These are phyloP conservation scores for Andrena chrysosceles DNA, from an alignment of 2,888 invertebrate species.

Conservation along the genomic window DNA sequence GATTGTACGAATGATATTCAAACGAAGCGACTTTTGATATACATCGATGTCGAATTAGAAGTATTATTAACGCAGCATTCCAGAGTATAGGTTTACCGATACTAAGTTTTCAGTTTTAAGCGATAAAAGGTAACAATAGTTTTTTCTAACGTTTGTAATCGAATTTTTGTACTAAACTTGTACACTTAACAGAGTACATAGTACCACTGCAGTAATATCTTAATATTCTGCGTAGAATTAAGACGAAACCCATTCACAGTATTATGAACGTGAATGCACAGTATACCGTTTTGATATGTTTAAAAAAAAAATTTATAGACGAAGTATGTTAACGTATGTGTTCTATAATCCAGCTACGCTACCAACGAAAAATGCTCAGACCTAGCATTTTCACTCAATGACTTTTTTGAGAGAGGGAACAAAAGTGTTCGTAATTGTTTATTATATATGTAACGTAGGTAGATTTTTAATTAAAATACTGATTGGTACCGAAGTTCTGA, in stretches of 20 bases:
- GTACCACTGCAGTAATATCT: slow-evolving; percentile 46
- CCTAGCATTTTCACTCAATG: slow-evolving; percentile 64
- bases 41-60: slow-evolving; percentile 54
- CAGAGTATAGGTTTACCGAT: slow-evolving; percentile 58
- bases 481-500: slow-evolving; percentile 53
- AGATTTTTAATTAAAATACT: slow-evolving; percentile 65
- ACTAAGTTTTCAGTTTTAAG: slow-evolving; percentile 55
- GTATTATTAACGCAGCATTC: slow-evolving; percentile 70
- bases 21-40: slow-evolving; percentile 49
- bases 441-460: slow-evolving; percentile 64
- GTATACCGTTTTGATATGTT: slow-evolving; percentile 66
- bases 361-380: slow-evolving; percentile 55
- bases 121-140: slow-evolving; percentile 40
- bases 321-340: slow-evolving; percentile 63
- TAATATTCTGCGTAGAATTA: slow-evolving; percentile 60
- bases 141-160: slow-evolving; percentile 59
- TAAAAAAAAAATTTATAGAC: slow-evolving; percentile 49
- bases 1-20: slow-evolving; percentile 42
- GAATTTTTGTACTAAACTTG: slow-evolving; percentile 57
- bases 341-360: slow-evolving; percentile 68
- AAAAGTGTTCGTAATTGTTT: slow-evolving; percentile 69
- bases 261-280: slow-evolving; percentile 66
- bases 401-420: slow-evolving; percentile 49
- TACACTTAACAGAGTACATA: slow-evolving; percentile 45
- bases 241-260: slow-evolving; percentile 68